These are phyloP conservation scores for Mythimna loreyi DNA, from an alignment of 2,888 invertebrate genomes.

Conservation along the genomic window DNA sequence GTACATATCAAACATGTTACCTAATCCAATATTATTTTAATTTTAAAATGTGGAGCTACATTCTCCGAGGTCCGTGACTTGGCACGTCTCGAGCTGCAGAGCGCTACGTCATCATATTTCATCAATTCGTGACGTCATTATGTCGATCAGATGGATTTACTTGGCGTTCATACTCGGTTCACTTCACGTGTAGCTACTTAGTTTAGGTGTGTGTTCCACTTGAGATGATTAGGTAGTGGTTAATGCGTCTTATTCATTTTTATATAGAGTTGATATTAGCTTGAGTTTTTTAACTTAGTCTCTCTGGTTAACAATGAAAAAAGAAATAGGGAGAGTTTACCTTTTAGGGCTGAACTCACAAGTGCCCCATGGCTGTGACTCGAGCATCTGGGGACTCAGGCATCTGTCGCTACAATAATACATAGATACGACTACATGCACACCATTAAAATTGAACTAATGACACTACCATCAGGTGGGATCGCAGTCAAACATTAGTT, in stretches of 20 bases:
- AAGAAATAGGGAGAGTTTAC: no score
- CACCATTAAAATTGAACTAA: no score
- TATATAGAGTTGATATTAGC: not conserved
- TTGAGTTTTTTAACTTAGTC: no score
- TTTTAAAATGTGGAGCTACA: slow-evolving; percentile 23
- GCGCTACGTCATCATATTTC: slow-evolving; percentile 64
- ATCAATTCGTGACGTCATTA: slow-evolving; percentile 61
- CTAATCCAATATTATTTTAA: slow-evolving; percentile 8
- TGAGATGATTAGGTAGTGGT: slow-evolving; percentile 1
- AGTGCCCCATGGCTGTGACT: no score
- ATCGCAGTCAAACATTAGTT: no score
- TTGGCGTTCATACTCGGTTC: slow-evolving; percentile 31
- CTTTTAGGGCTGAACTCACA: no score
- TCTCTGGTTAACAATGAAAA: no score
- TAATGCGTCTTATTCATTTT: not conserved
- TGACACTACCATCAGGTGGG: no score
- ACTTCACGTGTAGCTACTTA: not conserved
- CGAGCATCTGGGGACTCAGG: no score
- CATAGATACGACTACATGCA: no score
- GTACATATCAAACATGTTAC: not conserved
- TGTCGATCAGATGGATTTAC: slow-evolving; percentile 55
- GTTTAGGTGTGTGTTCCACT: slow-evolving; percentile 7
- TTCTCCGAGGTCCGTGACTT: slow-evolving; percentile 57
- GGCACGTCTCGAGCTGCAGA: slow-evolving; percentile 42
- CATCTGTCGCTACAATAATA: no score